Evolutionary conservation across 1,140 invertebrate species (phyloP).

Genomic region (Drosophila kohkoa): DNA sequence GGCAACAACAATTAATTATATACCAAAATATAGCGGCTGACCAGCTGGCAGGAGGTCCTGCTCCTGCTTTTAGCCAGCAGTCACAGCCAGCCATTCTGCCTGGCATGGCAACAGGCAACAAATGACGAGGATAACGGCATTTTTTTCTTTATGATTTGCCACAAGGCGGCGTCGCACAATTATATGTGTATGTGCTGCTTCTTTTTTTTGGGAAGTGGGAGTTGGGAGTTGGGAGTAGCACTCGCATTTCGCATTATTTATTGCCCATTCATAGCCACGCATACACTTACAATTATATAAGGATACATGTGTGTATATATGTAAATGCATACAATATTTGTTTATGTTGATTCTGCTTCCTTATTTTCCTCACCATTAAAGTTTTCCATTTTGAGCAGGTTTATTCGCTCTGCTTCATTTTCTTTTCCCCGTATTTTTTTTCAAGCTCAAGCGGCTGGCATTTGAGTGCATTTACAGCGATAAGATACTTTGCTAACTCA

Average conservation of each 20-base stretch:
- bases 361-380: conserved; percentile 51
- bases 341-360: conserved; percentile 45
- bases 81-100: conserved; percentile 14
- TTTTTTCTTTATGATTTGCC: conserved; percentile 71
- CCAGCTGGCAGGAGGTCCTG: conserved; percentile 16
- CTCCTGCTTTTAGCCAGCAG: neutral
- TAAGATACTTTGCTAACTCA: conserved; percentile 76
- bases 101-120: conserved; percentile 50
- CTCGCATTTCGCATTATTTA: conserved; percentile 69
- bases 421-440: too few relatives aligned
- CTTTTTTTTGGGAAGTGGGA: neutral
- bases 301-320: neutral
- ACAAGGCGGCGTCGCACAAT: conserved; percentile 16
- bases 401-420: neutral
- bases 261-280: conserved; percentile 39
- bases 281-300: neutral
- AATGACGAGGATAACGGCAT: conserved; percentile 44
- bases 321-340: conserved; percentile 51
- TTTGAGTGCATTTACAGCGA: conserved; percentile 68
- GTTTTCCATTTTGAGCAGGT: conserved; percentile 33
- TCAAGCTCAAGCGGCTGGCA: neutral
- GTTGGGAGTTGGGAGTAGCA: neutral
- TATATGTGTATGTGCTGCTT: conserved; percentile 2
- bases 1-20: conserved; percentile 78
- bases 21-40: conserved; percentile 62